Conservation (phyloP, 2,888 invertebrate genomes). For the Ptilodon capucinus region DNA sequence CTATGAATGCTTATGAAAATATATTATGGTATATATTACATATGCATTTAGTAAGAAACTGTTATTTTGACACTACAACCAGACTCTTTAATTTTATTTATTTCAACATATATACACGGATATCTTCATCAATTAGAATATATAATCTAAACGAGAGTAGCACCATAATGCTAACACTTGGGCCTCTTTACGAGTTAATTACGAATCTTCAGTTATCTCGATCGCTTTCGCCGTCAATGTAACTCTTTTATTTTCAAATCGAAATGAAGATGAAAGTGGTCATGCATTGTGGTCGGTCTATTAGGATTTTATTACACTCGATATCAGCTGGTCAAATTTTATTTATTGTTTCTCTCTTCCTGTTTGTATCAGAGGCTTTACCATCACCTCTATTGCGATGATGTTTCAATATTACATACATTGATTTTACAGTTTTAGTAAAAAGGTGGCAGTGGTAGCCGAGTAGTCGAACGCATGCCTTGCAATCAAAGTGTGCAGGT, state of each 20-base stretch:
- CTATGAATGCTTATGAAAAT: too few relatives aligned
- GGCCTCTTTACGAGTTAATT: constrained; percentile 33
- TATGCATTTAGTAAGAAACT: too few relatives aligned
- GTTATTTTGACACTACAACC: too few relatives aligned
- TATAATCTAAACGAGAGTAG: constrained; percentile 17
- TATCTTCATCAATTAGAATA: constrained; percentile 15
- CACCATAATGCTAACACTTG: constrained; percentile 21
- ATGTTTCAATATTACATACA: too few relatives aligned
- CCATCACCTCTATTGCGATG: too few relatives aligned
- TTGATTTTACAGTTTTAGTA: too few relatives aligned
- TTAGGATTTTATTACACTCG: constrained; percentile 30
- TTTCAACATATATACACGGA: neutral
- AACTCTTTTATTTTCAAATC: constrained; percentile 20
- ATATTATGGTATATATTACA: too few relatives aligned
- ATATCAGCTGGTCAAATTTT: neutral
- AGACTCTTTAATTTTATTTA: too few relatives aligned
- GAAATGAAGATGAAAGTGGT: constrained; percentile 36
- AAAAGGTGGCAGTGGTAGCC: too few relatives aligned
- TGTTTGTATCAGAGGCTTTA: neutral
- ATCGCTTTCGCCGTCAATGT: constrained; percentile 30
- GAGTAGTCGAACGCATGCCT: too few relatives aligned
- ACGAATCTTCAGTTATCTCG: constrained; percentile 32
- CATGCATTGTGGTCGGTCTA: constrained; percentile 21
- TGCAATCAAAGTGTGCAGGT: too few relatives aligned
- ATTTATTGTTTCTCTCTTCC: neutral